These are phyloP conservation scores for Himalopsyche anomala DNA, from an alignment of 2,888 invertebrate genomes.

Conservation along the genomic window DNA sequence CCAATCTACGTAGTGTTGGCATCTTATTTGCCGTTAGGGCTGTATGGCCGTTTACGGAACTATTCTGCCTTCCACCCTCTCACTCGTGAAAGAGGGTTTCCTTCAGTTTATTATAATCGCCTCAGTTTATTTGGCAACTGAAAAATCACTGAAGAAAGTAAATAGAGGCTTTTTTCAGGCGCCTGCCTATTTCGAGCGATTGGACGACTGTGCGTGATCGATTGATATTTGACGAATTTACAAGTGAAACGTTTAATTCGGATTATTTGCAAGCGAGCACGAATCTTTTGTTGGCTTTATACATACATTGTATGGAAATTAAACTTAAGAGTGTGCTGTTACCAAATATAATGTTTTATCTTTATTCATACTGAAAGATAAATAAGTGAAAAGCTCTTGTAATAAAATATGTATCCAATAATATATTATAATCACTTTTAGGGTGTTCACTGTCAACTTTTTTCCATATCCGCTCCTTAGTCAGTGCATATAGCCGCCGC, in stretches of 20 bases:
- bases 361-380: too few relatives aligned
- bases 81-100: conserved; percentile 24
- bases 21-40: conserved; percentile 40
- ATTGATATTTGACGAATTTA: conserved; percentile 30
- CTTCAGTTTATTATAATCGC: conserved; percentile 31
- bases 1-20: conserved; percentile 43
- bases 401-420: too few relatives aligned
- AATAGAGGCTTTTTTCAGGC: background rate
- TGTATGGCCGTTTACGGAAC: conserved; percentile 43
- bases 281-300: conserved; percentile 3
- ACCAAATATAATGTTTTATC: background rate
- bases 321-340: background rate
- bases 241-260: conserved; percentile 30
- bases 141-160: conserved; percentile 31
- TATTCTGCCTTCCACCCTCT: conserved; percentile 32
- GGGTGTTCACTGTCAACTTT: too few relatives aligned
- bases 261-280: conserved; percentile 6
- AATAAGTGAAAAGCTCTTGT: too few relatives aligned
- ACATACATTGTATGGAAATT: background rate
- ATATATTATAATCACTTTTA: too few relatives aligned
- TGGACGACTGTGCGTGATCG: background rate
- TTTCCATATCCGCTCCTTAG: too few relatives aligned
- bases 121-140: conserved; percentile 13
- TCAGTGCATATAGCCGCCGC: too few relatives aligned
- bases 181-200: background rate